Conservation (phyloP, 2,113 vertebrate genomes). For the Peromyscus leucopus region DNA sequence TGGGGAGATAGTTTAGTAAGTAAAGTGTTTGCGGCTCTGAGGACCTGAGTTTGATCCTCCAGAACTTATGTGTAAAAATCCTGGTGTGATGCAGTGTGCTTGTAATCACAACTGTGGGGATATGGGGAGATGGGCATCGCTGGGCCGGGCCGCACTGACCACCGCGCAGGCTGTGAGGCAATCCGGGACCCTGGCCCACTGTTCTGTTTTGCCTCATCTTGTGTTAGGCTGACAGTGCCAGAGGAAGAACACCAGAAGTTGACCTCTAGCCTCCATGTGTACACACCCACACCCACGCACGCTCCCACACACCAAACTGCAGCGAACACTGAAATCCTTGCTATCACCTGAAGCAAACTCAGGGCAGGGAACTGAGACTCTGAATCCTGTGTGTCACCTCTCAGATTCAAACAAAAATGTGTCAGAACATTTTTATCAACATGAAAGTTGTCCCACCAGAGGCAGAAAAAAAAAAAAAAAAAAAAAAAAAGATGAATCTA, state of each 20-base stretch:
- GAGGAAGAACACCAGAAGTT: background rate
- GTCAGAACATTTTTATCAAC: background rate
- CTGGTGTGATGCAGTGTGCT: background rate
- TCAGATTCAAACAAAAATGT: background rate
- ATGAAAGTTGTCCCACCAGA: background rate
- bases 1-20: too few relatives aligned
- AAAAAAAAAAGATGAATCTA: too few relatives aligned
- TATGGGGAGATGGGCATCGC: too few relatives aligned
- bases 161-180: background rate
- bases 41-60: background rate
- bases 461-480: background rate
- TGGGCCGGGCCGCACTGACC: background rate
- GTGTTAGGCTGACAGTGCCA: background rate
- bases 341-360: background rate
- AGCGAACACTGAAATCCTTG: rapidly evolving
- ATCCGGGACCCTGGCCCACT: too few relatives aligned
- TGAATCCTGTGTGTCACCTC: background rate
- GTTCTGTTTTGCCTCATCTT: background rate
- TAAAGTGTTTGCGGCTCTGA: too few relatives aligned
- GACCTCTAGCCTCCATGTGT: background rate
- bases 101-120: too few relatives aligned
- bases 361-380: background rate
- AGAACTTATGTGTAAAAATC: background rate
- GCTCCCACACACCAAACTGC: too few relatives aligned
- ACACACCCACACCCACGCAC: background rate